phyloP scores from a whole-genome alignment of 2,797 vertebrate species.

The Danio kyathit region DNA sequence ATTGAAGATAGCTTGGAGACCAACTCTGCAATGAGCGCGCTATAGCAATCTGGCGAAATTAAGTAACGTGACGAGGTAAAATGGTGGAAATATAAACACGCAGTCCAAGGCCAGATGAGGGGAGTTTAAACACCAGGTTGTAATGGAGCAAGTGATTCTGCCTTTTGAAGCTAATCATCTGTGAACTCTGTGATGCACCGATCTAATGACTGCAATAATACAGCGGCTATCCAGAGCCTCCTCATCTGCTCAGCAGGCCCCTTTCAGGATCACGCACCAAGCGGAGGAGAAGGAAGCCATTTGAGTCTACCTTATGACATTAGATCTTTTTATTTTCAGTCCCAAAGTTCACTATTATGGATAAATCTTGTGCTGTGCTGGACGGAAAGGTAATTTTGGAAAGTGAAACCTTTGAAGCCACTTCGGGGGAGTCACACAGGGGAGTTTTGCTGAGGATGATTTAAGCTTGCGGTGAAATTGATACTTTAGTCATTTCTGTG shows the following conservation, averaged over 20 bases:
- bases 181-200: constrained; percentile 76
- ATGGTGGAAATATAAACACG: constrained; percentile 79
- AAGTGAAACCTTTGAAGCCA: constrained; percentile 28
- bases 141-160: constrained; percentile 82
- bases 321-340: constrained; percentile 37
- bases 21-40: constrained; percentile 58
- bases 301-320: constrained; percentile 24
- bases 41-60: constrained; percentile 65
- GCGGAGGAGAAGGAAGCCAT: constrained; percentile 27
- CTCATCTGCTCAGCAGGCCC: constrained; percentile 82
- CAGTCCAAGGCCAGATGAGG: constrained; percentile 71
- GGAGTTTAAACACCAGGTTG: constrained; percentile 76
- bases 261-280: constrained; percentile 52
- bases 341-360: constrained; percentile 33
- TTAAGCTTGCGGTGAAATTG: neutral
- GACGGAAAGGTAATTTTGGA: neutral
- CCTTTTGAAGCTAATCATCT: constrained; percentile 85
- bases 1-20: constrained; percentile 43
- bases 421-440: constrained; percentile 11
- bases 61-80: constrained; percentile 59
- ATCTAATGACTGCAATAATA: constrained; percentile 83
- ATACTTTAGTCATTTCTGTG: neutral
- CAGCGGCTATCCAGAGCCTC: constrained; percentile 69
- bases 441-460: constrained; percentile 27
- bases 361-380: constrained; percentile 7